A percentile compares a stretch with the other conserved stretches of the same genome.
These are phyloP conservation scores for Indicator maculatus DNA, from an alignment of 2,113 vertebrate species.

Conservation along the genomic window DNA sequence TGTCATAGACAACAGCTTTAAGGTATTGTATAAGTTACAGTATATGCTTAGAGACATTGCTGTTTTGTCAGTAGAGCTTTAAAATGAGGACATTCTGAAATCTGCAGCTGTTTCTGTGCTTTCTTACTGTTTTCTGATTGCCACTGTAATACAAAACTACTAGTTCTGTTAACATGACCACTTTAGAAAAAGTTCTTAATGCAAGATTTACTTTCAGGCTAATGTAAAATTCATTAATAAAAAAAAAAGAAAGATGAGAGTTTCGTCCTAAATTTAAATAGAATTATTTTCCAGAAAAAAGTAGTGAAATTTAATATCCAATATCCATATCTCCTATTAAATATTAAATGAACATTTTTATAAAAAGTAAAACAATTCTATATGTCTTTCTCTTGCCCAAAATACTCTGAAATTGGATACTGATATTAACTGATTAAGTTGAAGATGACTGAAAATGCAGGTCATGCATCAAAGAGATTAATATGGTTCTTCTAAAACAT, in stretches of 20 bases:
- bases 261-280: constrained; percentile 46
- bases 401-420: constrained; percentile 1
- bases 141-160: neutral
- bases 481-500: neutral
- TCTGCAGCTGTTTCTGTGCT: neutral
- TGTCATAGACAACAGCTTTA: neutral
- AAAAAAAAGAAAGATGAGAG: neutral
- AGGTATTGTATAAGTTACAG: neutral
- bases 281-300: constrained; percentile 23
- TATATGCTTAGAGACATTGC: neutral
- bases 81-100: neutral
- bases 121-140: neutral
- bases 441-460: neutral
- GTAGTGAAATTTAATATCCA: constrained; percentile 33
- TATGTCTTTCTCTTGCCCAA: neutral
- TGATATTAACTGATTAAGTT: neutral
- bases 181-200: neutral
- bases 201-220: neutral
- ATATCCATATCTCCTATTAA: constrained; percentile 15
- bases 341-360: constrained; percentile 35
- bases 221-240: constrained; percentile 7
- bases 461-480: neutral
- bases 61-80: neutral
- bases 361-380: constrained; percentile 20
- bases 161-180: neutral